phyloP scores from a whole-genome alignment of 2,113 vertebrate species.

The Rynchops niger region DNA sequence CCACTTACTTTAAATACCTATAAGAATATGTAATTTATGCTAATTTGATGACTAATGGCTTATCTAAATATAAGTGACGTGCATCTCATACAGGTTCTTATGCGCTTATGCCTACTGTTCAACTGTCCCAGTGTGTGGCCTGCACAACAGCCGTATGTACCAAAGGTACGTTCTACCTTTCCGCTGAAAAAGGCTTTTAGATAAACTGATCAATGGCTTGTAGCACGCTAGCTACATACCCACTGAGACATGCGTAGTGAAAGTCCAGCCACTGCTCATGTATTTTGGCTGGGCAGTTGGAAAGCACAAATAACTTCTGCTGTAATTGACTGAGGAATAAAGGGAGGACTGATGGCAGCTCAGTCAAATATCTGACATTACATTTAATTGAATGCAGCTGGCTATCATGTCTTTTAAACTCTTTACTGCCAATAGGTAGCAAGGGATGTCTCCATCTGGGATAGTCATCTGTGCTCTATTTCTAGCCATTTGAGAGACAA shows the following conservation, averaged over 20 bases:
- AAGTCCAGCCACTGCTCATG: neutral
- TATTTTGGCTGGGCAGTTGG: neutral
- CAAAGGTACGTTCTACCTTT: neutral
- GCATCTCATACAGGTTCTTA: neutral
- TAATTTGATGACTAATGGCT: neutral
- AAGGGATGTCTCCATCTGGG: neutral
- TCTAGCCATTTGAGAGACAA: neutral
- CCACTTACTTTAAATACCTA: neutral
- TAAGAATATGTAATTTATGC: neutral
- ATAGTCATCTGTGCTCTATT: neutral
- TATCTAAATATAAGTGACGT: neutral
- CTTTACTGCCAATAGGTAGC: neutral
- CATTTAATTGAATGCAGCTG: neutral
- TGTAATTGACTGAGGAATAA: neutral
- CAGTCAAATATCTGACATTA: neutral
- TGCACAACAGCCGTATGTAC: neutral
- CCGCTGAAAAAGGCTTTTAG: neutral
- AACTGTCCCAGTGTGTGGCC: neutral
- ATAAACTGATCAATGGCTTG: fast-evolving
- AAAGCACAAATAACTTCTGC: neutral
- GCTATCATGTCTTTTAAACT: neutral
- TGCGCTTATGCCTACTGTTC: neutral
- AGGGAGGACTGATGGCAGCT: neutral
- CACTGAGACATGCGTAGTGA: neutral
- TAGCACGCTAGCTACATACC: neutral